Base-by-base conservation (phyloP, 2,113 vertebrate species). In the Galemys pyrenaicus region DNA sequence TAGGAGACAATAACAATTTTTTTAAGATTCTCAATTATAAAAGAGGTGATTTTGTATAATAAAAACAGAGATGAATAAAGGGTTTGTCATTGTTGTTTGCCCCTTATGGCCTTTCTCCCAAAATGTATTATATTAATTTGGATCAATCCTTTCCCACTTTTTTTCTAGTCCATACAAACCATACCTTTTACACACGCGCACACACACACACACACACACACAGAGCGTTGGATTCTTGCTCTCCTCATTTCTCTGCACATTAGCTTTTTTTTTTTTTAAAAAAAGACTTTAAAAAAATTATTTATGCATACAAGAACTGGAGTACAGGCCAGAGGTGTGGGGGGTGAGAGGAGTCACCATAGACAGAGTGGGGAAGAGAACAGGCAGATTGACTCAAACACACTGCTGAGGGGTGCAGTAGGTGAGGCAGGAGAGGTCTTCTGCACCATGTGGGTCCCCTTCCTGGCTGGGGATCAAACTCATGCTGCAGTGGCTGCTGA, bases 1-100 rank as follows among this genome's bases (percentile, higher is more conserved):
- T 19, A 49, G 46, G 11, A 73, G 15, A 9, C 17, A 68, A 54
- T 94, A 54, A 58, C 6, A 71, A 22, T 11, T 17, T 49, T 56
- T 22, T 64, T 51, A 24, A n/a, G 20, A 49, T 94, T 58, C 87
- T 30, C 39, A 86, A 46, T 78, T 6, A 54, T 12, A 84, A 74
- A 87, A 91, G 37, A 92, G 46, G 32, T 73, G 35, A 75, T 67
- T 73, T 85, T 10, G 85, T 84, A 7, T 71, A 92, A 87, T 65
- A 58, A 64, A 82, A 41, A 44, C 16, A 70, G 12, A 62, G 10
- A 10, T 44, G 16, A 94, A 87, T 86, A 71, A 77, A 86, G 79
- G 68, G 51, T 56, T 24, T 71, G 46, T 74, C 16, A 73, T 6
- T n/a, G 60, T 20, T 92, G n/a, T 19, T 80, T 60, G 30, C n/a